Evolutionary conservation across 2,888 invertebrate species (phyloP), one percentile per base, ranked within the genome.

Genomic region (Rutpela maculata): DNA sequence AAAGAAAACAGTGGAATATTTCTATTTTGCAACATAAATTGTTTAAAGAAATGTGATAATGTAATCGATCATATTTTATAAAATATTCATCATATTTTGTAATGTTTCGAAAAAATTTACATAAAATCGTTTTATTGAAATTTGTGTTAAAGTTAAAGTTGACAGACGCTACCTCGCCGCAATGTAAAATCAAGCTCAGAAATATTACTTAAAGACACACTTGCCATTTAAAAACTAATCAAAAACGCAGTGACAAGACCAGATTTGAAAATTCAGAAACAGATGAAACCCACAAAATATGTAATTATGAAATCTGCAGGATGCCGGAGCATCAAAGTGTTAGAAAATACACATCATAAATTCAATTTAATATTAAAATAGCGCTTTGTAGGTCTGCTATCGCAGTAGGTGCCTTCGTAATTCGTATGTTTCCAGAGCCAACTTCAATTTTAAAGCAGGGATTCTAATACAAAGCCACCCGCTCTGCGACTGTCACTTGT

Each of bases 301-400:
- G 86, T 88, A 88, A 89, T 89, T 89, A 88, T 86, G 85, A 87
- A 87, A 86, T 87, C 88, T 82, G 85, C 88, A 85, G 88, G 88
- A 87, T 86, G 84, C 86, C 87, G 84, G 84, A 86, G 85, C 88
- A 87, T 88, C 87, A 87, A 88, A 88, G 87, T 87, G 87, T 86
- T 87, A 87, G 86, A 85, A 87, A 87, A 86, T 87, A 87, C 87
- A 85, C 87, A 85, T 86, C 86, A 83, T 83, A 88, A 88, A 89
- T 88, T 88, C 88, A 89, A 89, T 89, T 88, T 88, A 85, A 85
- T 81, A 87, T 87, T 88, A 88, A 88, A 87, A 87, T 86, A 82
- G 87, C 85, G 87, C 87, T 86, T 87, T 87, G 86, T 86, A 84
- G 84, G 82, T 78, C 81, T 83, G 81, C 82, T 81, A 83, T 85